Base-by-base conservation (phyloP, 2,797 vertebrate species). In the Malurus splendens region DNA sequence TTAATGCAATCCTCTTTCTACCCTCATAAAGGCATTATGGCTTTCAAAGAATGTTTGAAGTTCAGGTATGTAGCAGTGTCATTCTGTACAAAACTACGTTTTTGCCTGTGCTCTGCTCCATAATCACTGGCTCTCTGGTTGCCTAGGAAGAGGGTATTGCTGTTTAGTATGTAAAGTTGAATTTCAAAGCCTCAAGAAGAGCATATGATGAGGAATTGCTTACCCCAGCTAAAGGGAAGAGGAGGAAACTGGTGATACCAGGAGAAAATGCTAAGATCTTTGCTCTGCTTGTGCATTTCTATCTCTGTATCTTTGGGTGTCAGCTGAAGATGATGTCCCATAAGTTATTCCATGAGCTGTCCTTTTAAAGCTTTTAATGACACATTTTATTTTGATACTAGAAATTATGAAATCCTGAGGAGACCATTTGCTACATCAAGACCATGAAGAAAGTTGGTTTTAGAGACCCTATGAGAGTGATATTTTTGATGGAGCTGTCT, bases 401-500 rank as follows among this genome's bases (percentile, higher is more conserved):
- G 71, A 87, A 88, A 76, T 92, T 45, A 67, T 20, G 14, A 78
- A 82, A 71, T 84, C 32, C 65, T 54, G 57, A 91, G 24, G 67
- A 93, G 36, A 48, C 39, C 6, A 42, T 89, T 90, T 90, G 39
- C 64, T 86, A 18, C 23, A 38, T 74, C 30, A 87, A 89, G 64
- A 75, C 44, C 10, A 28, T 62, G 83, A 82, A 67, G 38, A 45
- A 81, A 16, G 8, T 1, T 66, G 30, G 7, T 73, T 17, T 84
- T 93, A 67, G 48, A 86, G 42, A 89, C 39, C 79, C 64, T 73
- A 8, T 60, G 91, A 90, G 86, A 87, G 77, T 64, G 36, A 54
- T 92, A 76, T 84, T 92, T 94, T 81, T 84, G 71, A 81, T 86
- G 36, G 36, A 92, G 47, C 71, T 57, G 41, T 71, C n/a, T 74